Base-by-base conservation (phyloP, 92 coral and sea anemone genomes). In the Chrysogorgia sp. region DNA sequence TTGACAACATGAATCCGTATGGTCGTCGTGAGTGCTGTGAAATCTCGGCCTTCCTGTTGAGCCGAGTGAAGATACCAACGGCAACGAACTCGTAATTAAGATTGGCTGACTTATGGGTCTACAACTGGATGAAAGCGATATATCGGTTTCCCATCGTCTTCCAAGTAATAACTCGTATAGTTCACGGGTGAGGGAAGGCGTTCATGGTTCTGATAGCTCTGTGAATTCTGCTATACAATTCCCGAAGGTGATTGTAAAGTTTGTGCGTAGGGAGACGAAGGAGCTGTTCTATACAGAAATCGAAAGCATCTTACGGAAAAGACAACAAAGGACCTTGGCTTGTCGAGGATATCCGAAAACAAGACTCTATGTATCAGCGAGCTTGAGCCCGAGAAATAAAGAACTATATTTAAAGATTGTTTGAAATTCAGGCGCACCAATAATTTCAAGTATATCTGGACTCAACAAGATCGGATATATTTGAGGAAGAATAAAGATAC, bases 381-480 rank as follows among this genome's bases (percentile, higher is more conserved):
- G 75, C 30, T 74, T 81, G 55, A 71, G n/a, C n/a, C 81, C 22
- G 61, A 33, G 59, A 31, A 52, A 41, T 30, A 81, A 4, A 81
- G 69, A 74, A 43, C 47, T n/a, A 49, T 75, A 21, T 75, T 75
- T 23, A 75, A 75, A 34, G 71, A 75, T 31, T 75, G 81, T 32
- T 47, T 69, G 62, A 41, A 55, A 68, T 61, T 57, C 48, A 31
- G 67, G 37, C 70, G 62, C 41, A 68, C 55, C 41, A 37, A 22
- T 22, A 81, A 81, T 43, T 69, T 52, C 70, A 43, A 10, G 64
- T 79, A 26, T 31, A 81, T 81, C 58, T 81, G 85, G 80, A 81
- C 80, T 37, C 58, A 34, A 21, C 60, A 56, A 64, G 85, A 80
- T 30, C 40, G 70, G 32, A 81, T 60, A 37, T 81, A 63, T 70